Conservation (phyloP, 2,797 vertebrate genomes). For the Tarsius wallacei region DNA sequence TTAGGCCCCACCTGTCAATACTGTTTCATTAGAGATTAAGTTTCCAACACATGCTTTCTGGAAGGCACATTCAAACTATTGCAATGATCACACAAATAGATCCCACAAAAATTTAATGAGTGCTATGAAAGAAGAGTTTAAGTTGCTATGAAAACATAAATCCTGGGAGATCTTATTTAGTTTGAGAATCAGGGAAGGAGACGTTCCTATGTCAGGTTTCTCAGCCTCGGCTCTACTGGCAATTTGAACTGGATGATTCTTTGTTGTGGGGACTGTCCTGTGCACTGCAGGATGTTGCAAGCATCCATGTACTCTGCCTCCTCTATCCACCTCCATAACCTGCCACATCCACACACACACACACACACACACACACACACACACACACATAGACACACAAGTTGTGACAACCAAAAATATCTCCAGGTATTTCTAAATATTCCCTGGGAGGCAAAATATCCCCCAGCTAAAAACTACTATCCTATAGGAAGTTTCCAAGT, state of each 20-base stretch:
- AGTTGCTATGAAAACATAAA: not conserved
- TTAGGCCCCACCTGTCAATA: not conserved
- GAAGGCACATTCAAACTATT: not conserved
- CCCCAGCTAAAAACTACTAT: not conserved
- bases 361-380: too few species aligned
- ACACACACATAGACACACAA: too few species aligned
- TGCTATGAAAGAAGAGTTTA: not conserved
- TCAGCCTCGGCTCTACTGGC: not conserved
- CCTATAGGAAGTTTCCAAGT: not conserved
- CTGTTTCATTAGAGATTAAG: too few species aligned
- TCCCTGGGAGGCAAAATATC: not conserved
- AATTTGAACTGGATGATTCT: not conserved
- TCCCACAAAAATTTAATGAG: not conserved
- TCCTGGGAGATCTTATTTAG: not conserved
- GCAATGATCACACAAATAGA: not conserved
- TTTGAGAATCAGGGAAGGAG: not conserved
- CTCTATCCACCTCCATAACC: not conserved
- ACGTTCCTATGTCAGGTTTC: not conserved
- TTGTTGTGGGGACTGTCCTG: not conserved
- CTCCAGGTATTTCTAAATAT: not conserved
- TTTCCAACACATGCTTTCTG: not conserved
- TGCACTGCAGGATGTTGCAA: not conserved
- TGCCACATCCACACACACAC: too few species aligned
- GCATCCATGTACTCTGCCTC: not conserved
- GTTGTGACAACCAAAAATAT: not conserved